Evolutionary conservation across 2,888 invertebrate species (phyloP).

Genomic region (Hipparchia semele): DNA sequence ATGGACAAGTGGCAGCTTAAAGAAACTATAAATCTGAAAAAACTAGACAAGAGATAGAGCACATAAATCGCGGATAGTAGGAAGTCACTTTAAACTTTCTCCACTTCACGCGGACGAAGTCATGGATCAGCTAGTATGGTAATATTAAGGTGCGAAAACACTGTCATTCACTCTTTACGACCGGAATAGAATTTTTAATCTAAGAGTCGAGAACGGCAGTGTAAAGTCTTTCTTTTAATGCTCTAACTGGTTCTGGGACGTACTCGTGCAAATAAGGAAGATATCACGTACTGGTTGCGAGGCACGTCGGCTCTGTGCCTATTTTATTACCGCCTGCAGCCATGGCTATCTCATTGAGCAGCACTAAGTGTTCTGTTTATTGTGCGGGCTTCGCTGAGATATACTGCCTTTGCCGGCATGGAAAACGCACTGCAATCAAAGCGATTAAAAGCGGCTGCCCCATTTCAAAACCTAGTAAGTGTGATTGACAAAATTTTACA

Average conservation of each 20-base stretch:
- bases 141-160: not conserved
- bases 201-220: conserved; percentile 28
- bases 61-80: no score
- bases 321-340: conserved; percentile 63
- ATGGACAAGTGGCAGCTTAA: no score
- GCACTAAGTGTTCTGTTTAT: conserved; percentile 34
- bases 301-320: conserved; percentile 68
- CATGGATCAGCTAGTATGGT: not conserved
- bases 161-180: conserved; percentile 11
- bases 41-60: no score
- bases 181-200: conserved; percentile 15
- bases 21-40: no score
- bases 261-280: conserved; percentile 36
- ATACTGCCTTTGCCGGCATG: conserved; percentile 2
- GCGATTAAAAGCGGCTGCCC: no score
- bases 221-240: conserved; percentile 37
- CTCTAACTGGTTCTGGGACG: conserved; percentile 25
- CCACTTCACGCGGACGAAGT: no score
- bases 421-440: conserved; percentile 1
- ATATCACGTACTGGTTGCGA: conserved; percentile 52
- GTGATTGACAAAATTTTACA: no score
- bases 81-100: no score
- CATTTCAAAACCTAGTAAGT: no score
- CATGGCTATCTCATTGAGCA: conserved; percentile 42
- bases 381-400: conserved; percentile 14